These are phyloP conservation scores for Druon quercuslanigerum DNA, from an alignment of 1,140 invertebrate species.

Conservation along the genomic window DNA sequence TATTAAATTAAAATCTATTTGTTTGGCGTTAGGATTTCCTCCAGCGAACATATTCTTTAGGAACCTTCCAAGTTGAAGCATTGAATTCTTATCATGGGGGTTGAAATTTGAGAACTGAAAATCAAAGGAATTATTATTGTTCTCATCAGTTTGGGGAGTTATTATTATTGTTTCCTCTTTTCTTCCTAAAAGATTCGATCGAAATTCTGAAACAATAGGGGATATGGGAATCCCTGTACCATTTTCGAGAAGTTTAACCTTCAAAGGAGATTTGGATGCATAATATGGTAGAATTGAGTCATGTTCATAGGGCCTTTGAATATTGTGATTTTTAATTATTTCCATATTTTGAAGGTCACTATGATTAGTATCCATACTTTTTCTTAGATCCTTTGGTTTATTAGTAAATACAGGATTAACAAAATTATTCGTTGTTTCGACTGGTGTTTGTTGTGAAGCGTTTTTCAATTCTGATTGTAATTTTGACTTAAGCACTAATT, in stretches of 20 bases:
- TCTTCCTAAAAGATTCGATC: no score
- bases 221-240: not conserved
- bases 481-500: not conserved
- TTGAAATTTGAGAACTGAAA: not conserved
- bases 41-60: not conserved
- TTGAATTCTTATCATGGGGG: not conserved
- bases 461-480: not conserved
- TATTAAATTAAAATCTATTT: slow-evolving; percentile 10
- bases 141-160: not conserved
- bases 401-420: not conserved
- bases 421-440: not conserved
- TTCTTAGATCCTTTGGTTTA: not conserved
- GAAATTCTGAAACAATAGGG: not conserved
- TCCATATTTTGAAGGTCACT: not conserved
- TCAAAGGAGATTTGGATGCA: not conserved
- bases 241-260: not conserved
- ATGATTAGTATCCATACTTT: no score
- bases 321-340: not conserved
- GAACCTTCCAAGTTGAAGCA: slow-evolving; percentile 18
- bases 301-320: no score
- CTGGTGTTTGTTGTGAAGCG: no score
- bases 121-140: not conserved
- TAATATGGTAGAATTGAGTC: not conserved
- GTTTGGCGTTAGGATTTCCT: not conserved
- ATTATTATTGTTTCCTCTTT: no score